Evolutionary conservation across 30 jellyfish, hydroid and myxozoan genomes (phyloP).

Genomic region (Catostylus mosaicus): DNA sequence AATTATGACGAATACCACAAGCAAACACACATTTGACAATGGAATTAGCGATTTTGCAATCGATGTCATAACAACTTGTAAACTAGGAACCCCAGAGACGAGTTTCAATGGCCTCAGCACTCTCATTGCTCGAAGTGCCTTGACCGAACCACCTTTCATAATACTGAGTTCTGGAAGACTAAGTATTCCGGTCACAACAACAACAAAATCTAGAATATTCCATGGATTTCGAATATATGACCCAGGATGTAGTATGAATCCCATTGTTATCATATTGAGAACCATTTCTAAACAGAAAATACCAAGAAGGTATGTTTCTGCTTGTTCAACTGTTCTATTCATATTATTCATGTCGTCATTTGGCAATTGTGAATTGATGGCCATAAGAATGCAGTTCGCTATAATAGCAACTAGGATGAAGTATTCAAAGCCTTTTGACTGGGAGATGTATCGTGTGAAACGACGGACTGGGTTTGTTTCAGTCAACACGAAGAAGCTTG

Average conservation of each 20-base stretch:
- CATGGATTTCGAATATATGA: slow-evolving; percentile 85
- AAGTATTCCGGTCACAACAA: slow-evolving; percentile 88
- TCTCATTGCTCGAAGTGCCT: slow-evolving; percentile 85
- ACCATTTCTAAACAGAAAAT: slow-evolving; percentile 83
- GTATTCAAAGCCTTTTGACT: slow-evolving; percentile 77
- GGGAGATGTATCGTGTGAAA: slow-evolving; percentile 53
- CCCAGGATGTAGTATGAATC: slow-evolving; percentile 93
- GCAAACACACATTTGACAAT: slow-evolving; percentile 73
- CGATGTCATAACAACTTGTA: slow-evolving; percentile 92
- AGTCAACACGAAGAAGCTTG: slow-evolving; percentile 65
- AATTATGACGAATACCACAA: slow-evolving; percentile 79
- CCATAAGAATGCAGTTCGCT: slow-evolving; percentile 85
- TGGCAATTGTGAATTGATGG: slow-evolving; percentile 87
- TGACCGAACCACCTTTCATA: slow-evolving; percentile 81
- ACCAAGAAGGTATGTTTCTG: slow-evolving; percentile 86
- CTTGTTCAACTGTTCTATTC: slow-evolving; percentile 71
- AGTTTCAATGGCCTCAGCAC: slow-evolving; percentile 88
- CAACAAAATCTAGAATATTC: slow-evolving; percentile 90
- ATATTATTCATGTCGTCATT: slow-evolving; percentile 62
- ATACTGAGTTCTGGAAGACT: slow-evolving; percentile 67
- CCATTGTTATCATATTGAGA: slow-evolving; percentile 79
- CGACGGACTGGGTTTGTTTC: slow-evolving; percentile 59
- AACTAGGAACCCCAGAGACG: slow-evolving; percentile 91
- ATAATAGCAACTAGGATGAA: slow-evolving; percentile 81
- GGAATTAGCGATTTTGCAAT: slow-evolving; percentile 83